Evolutionary conservation across 2,888 invertebrate genomes (phyloP).

Genomic region (Tanypteryx hageni): DNA sequence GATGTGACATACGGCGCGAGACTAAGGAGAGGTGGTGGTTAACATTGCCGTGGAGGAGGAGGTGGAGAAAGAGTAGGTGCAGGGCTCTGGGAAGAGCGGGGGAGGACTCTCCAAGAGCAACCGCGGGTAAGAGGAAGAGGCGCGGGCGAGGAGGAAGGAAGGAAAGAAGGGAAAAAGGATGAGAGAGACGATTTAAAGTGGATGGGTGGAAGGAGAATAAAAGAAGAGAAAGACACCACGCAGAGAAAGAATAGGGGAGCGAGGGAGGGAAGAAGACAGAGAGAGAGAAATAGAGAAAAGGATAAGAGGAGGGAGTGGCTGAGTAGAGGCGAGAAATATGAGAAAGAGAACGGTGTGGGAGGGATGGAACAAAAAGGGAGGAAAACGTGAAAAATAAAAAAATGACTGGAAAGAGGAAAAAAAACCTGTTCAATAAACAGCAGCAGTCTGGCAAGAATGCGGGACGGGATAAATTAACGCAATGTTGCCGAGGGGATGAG

Average conservation of each 20-base stretch:
- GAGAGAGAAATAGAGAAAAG: not conserved
- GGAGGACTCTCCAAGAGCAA: no score
- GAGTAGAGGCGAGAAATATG: conserved; percentile 61
- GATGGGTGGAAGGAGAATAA: not conserved
- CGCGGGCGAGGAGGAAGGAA: not conserved
- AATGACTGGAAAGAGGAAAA: not conserved
- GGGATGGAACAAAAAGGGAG: conserved; percentile 55
- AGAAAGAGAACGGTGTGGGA: conserved; percentile 61
- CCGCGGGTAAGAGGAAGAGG: no score
- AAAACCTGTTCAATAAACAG: conserved; percentile 59
- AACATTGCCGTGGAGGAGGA: conserved; percentile 4
- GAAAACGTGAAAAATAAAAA: conserved; percentile 51
- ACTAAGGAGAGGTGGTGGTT: not conserved
- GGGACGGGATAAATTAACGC: conserved; percentile 63
- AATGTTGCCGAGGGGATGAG: conserved; percentile 6
- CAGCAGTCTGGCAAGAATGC: conserved; percentile 61
- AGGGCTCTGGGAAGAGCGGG: not conserved
- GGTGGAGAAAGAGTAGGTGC: not conserved
- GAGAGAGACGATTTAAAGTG: not conserved
- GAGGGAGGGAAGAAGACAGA: not conserved
- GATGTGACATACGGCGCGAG: not conserved
- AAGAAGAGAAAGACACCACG: not conserved
- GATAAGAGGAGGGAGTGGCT: conserved; percentile 45
- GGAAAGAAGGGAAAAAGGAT: not conserved
- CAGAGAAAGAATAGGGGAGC: not conserved